Conservation (phyloP, 1,140 invertebrate species). For the Drosophila equinoxialis region DNA sequence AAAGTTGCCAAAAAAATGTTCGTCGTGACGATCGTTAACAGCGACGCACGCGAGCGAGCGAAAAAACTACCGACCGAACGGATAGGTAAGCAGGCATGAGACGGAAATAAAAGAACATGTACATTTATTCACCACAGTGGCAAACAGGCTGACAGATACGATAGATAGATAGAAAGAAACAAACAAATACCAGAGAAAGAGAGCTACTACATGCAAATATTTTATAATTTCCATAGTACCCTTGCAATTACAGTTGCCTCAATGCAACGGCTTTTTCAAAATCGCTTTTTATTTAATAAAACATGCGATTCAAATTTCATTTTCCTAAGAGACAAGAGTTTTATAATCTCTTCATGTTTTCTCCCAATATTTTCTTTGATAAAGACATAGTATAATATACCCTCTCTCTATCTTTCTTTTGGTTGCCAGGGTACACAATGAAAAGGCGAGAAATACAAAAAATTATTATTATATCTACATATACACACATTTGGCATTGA, state of each 20-base stretch:
- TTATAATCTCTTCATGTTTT: too few species aligned
- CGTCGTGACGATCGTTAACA: slow-evolving; percentile 58
- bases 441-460: slow-evolving; percentile 23
- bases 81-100: slow-evolving; percentile 23
- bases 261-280: too few species aligned
- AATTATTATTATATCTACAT: slow-evolving; percentile 32
- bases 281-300: too few species aligned
- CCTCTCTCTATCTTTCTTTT: too few species aligned
- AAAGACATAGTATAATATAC: too few species aligned
- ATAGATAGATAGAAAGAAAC: neutral
- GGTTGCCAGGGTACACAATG: neutral
- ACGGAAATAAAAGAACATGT: slow-evolving; percentile 77
- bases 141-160: neutral
- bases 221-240: neutral
- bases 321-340: too few species aligned
- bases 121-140: slow-evolving; percentile 56
- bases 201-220: neutral
- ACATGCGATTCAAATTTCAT: too few species aligned
- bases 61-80: neutral
- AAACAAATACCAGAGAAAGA: slow-evolving; percentile 19
- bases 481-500: slow-evolving; percentile 64
- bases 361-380: too few species aligned
- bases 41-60: slow-evolving; percentile 33
- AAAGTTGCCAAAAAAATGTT: slow-evolving; percentile 70
- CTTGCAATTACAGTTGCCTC: neutral